phyloP scores from a whole-genome alignment of 2,888 invertebrate species.

The Euclidia mi region DNA sequence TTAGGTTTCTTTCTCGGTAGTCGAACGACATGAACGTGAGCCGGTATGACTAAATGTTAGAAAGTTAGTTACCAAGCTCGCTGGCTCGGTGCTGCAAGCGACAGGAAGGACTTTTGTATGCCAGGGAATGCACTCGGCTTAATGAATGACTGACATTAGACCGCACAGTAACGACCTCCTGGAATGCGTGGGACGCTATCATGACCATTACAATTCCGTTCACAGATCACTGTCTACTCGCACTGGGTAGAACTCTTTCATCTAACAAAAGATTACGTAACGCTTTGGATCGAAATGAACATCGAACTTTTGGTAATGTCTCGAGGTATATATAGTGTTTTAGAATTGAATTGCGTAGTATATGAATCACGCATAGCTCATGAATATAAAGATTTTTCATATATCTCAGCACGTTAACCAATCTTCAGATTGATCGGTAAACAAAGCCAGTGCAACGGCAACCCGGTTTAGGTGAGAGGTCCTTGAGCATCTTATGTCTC shows the following conservation, averaged over 20 bases:
- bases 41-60: conserved; percentile 61
- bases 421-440: conserved; percentile 64
- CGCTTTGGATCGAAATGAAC: conserved; percentile 36
- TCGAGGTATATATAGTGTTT: background rate
- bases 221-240: conserved; percentile 56
- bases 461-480: conserved; percentile 47
- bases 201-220: conserved; percentile 66
- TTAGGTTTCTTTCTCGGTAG: conserved; percentile 27
- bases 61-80: conserved; percentile 58
- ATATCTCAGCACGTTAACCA: conserved; percentile 51
- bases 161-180: conserved; percentile 65
- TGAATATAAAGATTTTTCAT: conserved; percentile 4
- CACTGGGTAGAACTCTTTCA: conserved; percentile 52
- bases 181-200: conserved; percentile 70
- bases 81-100: conserved; percentile 51
- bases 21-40: conserved; percentile 21
- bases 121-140: conserved; percentile 74
- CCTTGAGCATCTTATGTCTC: conserved; percentile 44
- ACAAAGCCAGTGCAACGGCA: conserved; percentile 61
- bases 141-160: conserved; percentile 78
- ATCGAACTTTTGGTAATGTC: conserved; percentile 30
- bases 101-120: conserved; percentile 78
- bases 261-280: conserved; percentile 51
- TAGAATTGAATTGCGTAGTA: conserved; percentile 4
- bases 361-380: background rate